A percentile compares a stretch with the other conserved stretches of the same genome.
phyloP scores from a whole-genome alignment of 2,888 invertebrate genomes.

The Spatulosminthurus flaviceps region DNA sequence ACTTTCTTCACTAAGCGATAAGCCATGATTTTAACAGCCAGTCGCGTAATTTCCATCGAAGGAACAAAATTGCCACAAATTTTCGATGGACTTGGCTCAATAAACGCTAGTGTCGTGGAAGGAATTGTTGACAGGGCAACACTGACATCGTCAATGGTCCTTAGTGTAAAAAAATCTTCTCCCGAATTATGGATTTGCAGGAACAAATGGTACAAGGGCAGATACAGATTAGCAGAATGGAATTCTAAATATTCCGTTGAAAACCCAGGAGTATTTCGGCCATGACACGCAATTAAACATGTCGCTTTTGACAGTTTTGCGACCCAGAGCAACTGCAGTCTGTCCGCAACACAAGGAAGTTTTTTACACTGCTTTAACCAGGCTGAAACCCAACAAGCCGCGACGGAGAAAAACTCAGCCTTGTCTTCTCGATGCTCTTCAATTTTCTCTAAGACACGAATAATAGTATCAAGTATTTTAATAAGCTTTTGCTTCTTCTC shows the following conservation, averaged over 20 bases:
- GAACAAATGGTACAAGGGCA: slow-evolving; percentile 56
- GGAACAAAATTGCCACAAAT: slow-evolving; percentile 52
- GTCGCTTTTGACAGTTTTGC: slow-evolving; percentile 52
- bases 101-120: slow-evolving; percentile 53
- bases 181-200: slow-evolving; percentile 49
- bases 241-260: slow-evolving; percentile 58
- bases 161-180: slow-evolving; percentile 46
- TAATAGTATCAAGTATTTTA: slow-evolving; percentile 50
- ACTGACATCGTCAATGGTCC: slow-evolving; percentile 49
- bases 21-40: slow-evolving; percentile 47
- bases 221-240: slow-evolving; percentile 57
- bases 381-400: slow-evolving; percentile 59
- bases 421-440: slow-evolving; percentile 40
- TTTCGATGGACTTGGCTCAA: slow-evolving; percentile 54
- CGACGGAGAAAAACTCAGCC: slow-evolving; percentile 54
- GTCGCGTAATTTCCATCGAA: slow-evolving; percentile 27
- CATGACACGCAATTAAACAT: slow-evolving; percentile 46
- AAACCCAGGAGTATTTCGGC: slow-evolving; percentile 43
- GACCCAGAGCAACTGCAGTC: slow-evolving; percentile 53
- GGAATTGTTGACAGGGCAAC: slow-evolving; percentile 55
- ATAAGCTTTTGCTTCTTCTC: slow-evolving; percentile 49
- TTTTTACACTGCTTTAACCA: slow-evolving; percentile 58
- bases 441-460: slow-evolving; percentile 6
- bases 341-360: slow-evolving; percentile 45
- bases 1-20: slow-evolving; percentile 56